Conservation (phyloP, 2,797 vertebrate species). For the Bovichtus variegatus region DNA sequence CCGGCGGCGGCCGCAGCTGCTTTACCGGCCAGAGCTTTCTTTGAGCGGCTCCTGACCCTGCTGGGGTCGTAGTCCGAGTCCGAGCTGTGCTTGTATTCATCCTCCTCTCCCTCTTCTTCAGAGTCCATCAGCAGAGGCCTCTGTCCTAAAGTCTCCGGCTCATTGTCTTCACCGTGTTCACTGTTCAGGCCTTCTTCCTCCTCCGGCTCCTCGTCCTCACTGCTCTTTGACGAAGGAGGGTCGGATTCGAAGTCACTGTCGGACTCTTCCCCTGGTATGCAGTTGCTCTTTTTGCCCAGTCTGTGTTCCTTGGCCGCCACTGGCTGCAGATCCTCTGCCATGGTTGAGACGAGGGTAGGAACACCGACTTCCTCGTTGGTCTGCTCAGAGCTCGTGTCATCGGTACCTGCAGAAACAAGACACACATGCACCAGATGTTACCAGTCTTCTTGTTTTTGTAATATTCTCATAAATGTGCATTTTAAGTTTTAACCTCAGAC, state of each 20-base stretch:
- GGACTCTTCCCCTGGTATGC: constrained; percentile 86
- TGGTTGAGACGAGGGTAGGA: rapidly evolving
- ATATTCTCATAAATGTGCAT: background rate
- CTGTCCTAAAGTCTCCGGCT: constrained; percentile 92
- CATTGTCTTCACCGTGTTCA: constrained; percentile 92
- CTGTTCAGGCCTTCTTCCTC: constrained; percentile 93
- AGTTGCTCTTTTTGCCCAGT: constrained; percentile 71
- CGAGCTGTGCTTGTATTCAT: constrained; percentile 89
- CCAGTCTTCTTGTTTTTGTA: background rate
- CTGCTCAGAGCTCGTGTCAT: constrained; percentile 71
- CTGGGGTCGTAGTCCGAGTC: constrained; percentile 88
- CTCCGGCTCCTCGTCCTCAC: constrained; percentile 93
- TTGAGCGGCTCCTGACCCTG: constrained; percentile 69
- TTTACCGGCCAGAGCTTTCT: constrained; percentile 50
- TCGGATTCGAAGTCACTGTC: constrained; percentile 99
- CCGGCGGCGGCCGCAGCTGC: background rate
- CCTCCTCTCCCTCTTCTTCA: constrained; percentile 90
- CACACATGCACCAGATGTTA: background rate
- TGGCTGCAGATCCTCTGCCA: constrained; percentile 21
- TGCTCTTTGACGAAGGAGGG: constrained; percentile 96
- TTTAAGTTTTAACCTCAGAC: background rate
- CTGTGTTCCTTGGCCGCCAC: constrained; percentile 77
- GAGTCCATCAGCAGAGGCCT: constrained; percentile 94
- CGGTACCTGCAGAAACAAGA: constrained; percentile 78
- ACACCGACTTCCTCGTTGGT: constrained; percentile 53